Evolutionary conservation across 2,113 vertebrate genomes (phyloP), one percentile per base, ranked within the genome.

Genomic region (Anhinga rufa): DNA sequence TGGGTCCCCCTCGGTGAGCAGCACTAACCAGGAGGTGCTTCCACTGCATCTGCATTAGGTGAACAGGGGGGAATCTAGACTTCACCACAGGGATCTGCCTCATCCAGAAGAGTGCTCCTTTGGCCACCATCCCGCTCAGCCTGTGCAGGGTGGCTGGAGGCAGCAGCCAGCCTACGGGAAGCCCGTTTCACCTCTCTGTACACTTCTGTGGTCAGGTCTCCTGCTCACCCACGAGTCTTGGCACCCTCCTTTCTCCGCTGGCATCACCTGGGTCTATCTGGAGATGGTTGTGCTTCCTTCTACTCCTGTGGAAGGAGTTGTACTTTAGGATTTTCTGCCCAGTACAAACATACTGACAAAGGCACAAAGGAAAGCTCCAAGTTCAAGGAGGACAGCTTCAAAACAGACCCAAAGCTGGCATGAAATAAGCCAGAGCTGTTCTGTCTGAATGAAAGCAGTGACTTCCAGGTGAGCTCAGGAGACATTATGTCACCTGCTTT

Each of bases 11-110:
- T 22, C 61, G 38, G 40, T 0, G 3, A 36, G 57, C 49, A 9
- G 40, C 2, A 0, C 68, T 36, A 42, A 55, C 64, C 32, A 36
- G 62, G 12, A 5, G 36, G 10, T 24, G 26, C 7, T 62, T 24
- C 61, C 14, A 19, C 54, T 10, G 9, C 55, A 11, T 12, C 22
- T 14, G n/a, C 2, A 0, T 12, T 9, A 28, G 31, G 9, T 1
- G 0, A 38, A 25, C 7, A 3, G 49, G 38, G 52, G 38, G 57
- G 4, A 12, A 26, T 8, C 48, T 12, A 3, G 21, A 42, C 18
- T 24, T 15, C 42, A 0, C 0, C 2, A 32, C 26, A n/a, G 42
- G 19, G 16, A 60, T 7, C 9, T 1, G 2, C n/a, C 44, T 7
- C 24, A 15, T 1, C 29, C 38, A 2, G 7, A 80, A 62, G 31